phyloP scores from a whole-genome alignment of 2,888 invertebrate species.

The Phalangium opilio region DNA sequence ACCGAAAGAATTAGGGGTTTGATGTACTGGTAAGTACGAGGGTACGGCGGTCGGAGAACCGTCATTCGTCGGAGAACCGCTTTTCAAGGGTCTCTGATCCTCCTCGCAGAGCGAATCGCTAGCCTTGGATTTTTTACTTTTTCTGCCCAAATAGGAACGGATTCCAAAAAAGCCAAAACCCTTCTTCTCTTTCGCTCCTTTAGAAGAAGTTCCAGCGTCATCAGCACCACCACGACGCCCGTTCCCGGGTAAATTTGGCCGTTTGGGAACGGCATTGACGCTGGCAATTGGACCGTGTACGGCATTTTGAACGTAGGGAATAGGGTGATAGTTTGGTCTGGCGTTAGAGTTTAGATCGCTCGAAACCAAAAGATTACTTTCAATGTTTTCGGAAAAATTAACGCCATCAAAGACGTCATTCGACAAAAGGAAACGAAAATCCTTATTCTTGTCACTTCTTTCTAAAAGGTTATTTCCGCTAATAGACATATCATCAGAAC shows the following conservation, averaged over 20 bases:
- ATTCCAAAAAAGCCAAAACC: too few relatives aligned
- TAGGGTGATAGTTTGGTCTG: slow-evolving; percentile 31
- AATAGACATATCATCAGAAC: slow-evolving; percentile 37
- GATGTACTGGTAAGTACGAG: too few relatives aligned
- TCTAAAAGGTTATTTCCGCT: slow-evolving; percentile 31
- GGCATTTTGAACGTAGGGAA: slow-evolving; percentile 58
- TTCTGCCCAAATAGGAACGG: too few relatives aligned
- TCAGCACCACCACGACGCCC: too few relatives aligned
- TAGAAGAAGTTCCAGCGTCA: too few relatives aligned
- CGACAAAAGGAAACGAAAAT: slow-evolving; percentile 8
- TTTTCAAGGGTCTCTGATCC: too few relatives aligned
- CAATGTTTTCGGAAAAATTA: slow-evolving; percentile 26
- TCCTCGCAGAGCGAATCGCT: too few relatives aligned
- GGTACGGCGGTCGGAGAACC: too few relatives aligned
- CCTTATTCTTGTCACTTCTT: slow-evolving; percentile 20
- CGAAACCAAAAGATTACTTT: slow-evolving; percentile 33
- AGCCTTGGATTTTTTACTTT: too few relatives aligned
- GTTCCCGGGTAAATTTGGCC: slow-evolving; percentile 30
- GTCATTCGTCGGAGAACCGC: too few relatives aligned
- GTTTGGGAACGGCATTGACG: slow-evolving; percentile 27
- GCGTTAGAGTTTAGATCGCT: slow-evolving; percentile 32
- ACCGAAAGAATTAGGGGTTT: too few relatives aligned
- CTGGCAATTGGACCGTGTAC: slow-evolving; percentile 33
- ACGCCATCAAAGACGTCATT: slow-evolving; percentile 26
- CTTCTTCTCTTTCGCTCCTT: too few relatives aligned